Evolutionary conservation across 2,888 invertebrate species (phyloP).

Genomic region (Eupithecia vulgata): DNA sequence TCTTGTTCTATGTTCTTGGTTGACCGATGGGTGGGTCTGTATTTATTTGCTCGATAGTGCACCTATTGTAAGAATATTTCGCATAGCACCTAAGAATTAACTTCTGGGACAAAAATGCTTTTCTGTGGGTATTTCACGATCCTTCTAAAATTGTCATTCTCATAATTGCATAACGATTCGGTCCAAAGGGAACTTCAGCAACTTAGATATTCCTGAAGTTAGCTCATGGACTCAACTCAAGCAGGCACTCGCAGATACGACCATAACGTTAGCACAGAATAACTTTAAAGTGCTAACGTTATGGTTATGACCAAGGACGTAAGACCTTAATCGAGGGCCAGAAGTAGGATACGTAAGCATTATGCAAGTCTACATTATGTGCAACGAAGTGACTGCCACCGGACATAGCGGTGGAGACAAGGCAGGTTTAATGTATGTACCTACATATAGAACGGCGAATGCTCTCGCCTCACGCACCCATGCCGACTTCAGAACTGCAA

Average conservation of each 20-base stretch:
- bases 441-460: slow-evolving; percentile 37
- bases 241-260: not conserved
- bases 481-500: slow-evolving; percentile 43
- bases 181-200: not conserved
- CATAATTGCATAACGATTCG: not conserved
- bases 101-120: not conserved
- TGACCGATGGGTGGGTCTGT: not conserved
- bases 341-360: slow-evolving; percentile 30
- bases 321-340: slow-evolving; percentile 1
- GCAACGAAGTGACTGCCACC: slow-evolving; percentile 37
- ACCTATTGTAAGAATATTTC: not conserved
- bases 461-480: slow-evolving; percentile 39
- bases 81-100: not conserved
- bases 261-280: not conserved
- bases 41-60: not conserved
- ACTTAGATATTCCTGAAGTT: not conserved
- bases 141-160: not conserved
- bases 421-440: slow-evolving; percentile 20
- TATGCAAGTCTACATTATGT: slow-evolving; percentile 40
- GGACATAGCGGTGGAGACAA: slow-evolving; percentile 32
- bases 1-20: not conserved
- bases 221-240: not conserved
- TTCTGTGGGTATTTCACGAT: not conserved
- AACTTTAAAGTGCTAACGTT: too few relatives aligned
- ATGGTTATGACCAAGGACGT: not conserved